Base-by-base conservation (phyloP, 2,888 invertebrate genomes). In the Parascotia fuliginaria region DNA sequence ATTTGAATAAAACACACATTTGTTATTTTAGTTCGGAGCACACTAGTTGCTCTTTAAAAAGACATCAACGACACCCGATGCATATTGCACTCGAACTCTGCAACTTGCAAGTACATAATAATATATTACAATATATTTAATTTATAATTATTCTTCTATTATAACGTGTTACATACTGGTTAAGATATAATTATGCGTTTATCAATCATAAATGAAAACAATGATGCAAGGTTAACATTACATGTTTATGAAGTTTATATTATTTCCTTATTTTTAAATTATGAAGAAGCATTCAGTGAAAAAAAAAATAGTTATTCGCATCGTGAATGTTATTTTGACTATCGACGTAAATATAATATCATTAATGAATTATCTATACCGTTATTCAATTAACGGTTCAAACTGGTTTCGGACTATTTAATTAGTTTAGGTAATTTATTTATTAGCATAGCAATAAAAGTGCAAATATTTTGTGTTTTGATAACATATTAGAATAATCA, bases 41-140 rank as follows among this genome's bases (percentile, higher is more conserved):
- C 50, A 42, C 19, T 16, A 31, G 27, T 45, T 41, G 43, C 54
- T 42, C 74, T 19, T 74, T 57, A 40, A 73, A 79, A 79, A 80
- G 80, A 81, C 75, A 68, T 80, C 75, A 79, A 81, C 79, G 80
- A 43, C 51, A 34, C 16, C 11, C 12, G 31, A 9, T 48, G 27
- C 37, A 42, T 6, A 46, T 22, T 41, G 19, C 34, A 39, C 22
- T 3, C 33, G n/a, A 9, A n/a, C 15, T 15, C 6, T 33, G 15
- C 14, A 16, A 11, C 1, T 2, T 12, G 12, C 9, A 14, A 9
- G 14, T 28, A 9, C 11, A 39, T n/a, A n/a, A n/a, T n/a, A n/a
- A n/a, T n/a, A n/a, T n/a, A n/a, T n/a, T n/a, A n/a, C n/a, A n/a
- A n/a, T n/a, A n/a, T n/a, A n/a, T n/a, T n/a, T n/a, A n/a, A n/a